Evolutionary conservation across 2,888 invertebrate genomes (phyloP).

Genomic region (Drosophila formosana): DNA sequence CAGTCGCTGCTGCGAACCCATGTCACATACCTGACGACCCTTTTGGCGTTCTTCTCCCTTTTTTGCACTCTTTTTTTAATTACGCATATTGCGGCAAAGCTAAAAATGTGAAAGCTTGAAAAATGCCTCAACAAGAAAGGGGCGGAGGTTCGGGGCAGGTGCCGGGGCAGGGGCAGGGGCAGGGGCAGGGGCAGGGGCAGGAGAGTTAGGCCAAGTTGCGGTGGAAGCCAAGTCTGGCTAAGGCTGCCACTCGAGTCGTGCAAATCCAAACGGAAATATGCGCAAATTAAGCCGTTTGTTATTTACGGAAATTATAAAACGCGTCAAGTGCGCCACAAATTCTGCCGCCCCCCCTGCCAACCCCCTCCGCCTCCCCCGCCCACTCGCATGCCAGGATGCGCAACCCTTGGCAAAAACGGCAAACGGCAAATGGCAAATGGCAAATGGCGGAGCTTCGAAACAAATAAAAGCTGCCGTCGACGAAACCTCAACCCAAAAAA

Average conservation of each 20-base stretch:
- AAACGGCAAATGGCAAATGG: slow-evolving; percentile 16
- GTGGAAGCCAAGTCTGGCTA: slow-evolving; percentile 2
- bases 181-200: neutral
- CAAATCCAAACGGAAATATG: slow-evolving; percentile 80
- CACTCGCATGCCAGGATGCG: slow-evolving; percentile 27
- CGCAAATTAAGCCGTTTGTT: slow-evolving; percentile 84
- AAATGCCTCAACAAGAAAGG: slow-evolving; percentile 36
- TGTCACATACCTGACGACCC: slow-evolving; percentile 36
- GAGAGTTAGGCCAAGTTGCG: slow-evolving; percentile 2
- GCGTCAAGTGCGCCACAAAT: slow-evolving; percentile 77
- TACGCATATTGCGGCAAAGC: slow-evolving; percentile 62
- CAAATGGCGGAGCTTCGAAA: slow-evolving; percentile 26
- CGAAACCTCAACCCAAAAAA: slow-evolving; percentile 28
- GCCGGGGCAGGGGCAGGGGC: neutral
- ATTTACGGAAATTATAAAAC: slow-evolving; percentile 82
- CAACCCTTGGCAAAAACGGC: slow-evolving; percentile 28
- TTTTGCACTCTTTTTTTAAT: slow-evolving; percentile 51
- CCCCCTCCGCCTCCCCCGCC: slow-evolving; percentile 5
- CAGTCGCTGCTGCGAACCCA: slow-evolving; percentile 5
- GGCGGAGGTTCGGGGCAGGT: neutral
- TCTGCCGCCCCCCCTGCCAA: slow-evolving; percentile 31
- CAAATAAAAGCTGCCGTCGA: slow-evolving; percentile 41
- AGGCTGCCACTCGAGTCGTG: slow-evolving; percentile 72
- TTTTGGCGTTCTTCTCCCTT: slow-evolving; percentile 19
- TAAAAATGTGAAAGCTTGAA: slow-evolving; percentile 18